phyloP scores from a whole-genome alignment of 92 coral and sea anemone species.

The Isaurus tuberculatus region DNA sequence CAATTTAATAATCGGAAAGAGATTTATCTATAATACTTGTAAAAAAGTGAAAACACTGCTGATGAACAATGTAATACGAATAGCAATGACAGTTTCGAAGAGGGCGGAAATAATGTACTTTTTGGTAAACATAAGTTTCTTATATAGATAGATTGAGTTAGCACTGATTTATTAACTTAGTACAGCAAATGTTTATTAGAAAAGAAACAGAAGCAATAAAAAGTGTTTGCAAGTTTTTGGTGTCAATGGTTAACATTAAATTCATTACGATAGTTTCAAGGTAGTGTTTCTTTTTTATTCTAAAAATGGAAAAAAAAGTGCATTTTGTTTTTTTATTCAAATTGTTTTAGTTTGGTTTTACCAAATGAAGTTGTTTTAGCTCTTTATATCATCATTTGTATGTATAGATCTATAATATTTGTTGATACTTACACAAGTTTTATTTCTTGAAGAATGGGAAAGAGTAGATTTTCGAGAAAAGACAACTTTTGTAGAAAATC shows the following conservation, averaged over 20 bases:
- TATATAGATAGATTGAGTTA: constrained; percentile 16
- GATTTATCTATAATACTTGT: background rate
- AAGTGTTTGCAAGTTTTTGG: background rate
- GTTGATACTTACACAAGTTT: constrained; percentile 27
- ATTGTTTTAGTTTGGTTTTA: constrained; percentile 46
- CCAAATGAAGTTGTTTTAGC: constrained; percentile 62
- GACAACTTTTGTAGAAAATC: background rate
- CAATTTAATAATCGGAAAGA: background rate
- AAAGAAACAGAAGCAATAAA: background rate
- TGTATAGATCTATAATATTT: constrained; percentile 15
- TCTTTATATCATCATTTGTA: background rate
- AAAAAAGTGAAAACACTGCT: constrained; percentile 2
- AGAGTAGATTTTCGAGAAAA: background rate
- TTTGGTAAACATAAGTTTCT: constrained; percentile 22
- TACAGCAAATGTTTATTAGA: constrained; percentile 14
- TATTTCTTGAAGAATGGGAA: background rate
- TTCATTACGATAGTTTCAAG: background rate
- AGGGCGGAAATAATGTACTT: constrained; percentile 9
- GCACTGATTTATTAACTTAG: constrained; percentile 14
- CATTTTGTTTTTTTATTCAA: background rate
- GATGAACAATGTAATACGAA: background rate
- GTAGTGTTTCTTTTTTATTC: too few species aligned
- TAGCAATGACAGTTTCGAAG: constrained; percentile 2
- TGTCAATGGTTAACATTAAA: background rate
- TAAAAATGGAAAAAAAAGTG: background rate